These are phyloP conservation scores for Drosophila siamana DNA, from an alignment of 2,888 invertebrate species.

Conservation along the genomic window DNA sequence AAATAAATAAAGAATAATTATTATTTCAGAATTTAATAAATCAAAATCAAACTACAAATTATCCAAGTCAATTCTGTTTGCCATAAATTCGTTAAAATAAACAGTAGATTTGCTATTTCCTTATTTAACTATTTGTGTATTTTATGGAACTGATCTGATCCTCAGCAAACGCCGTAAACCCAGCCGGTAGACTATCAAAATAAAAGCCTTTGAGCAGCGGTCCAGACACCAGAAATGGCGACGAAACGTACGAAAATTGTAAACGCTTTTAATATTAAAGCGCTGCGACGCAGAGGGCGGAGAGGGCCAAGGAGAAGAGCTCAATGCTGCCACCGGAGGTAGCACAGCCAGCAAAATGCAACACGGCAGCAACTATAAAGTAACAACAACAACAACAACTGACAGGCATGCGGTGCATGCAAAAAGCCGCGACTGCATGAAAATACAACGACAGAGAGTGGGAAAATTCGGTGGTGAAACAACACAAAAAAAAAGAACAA, in stretches of 20 bases:
- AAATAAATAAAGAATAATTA: background rate
- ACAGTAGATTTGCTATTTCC: too few relatives aligned
- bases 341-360: conserved; percentile 61
- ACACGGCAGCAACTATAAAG: conserved; percentile 56
- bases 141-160: too few relatives aligned
- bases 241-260: conserved; percentile 66
- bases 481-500: too few relatives aligned
- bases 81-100: too few relatives aligned
- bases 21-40: too few relatives aligned
- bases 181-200: conserved; percentile 31
- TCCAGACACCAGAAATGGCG: conserved; percentile 61
- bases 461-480: conserved; percentile 5
- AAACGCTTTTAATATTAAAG: conserved; percentile 81
- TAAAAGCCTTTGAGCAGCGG: conserved; percentile 22
- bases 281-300: conserved; percentile 53
- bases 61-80: too few relatives aligned
- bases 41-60: too few relatives aligned
- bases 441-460: conserved; percentile 35
- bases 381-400: conserved; percentile 37
- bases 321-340: conserved; percentile 23
- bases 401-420: conserved; percentile 57
- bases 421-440: conserved; percentile 57
- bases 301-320: conserved; percentile 8
- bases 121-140: too few relatives aligned
- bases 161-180: background rate